phyloP scores from a whole-genome alignment of 2,888 invertebrate genomes.

The Cryptocheilus praepositus region DNA sequence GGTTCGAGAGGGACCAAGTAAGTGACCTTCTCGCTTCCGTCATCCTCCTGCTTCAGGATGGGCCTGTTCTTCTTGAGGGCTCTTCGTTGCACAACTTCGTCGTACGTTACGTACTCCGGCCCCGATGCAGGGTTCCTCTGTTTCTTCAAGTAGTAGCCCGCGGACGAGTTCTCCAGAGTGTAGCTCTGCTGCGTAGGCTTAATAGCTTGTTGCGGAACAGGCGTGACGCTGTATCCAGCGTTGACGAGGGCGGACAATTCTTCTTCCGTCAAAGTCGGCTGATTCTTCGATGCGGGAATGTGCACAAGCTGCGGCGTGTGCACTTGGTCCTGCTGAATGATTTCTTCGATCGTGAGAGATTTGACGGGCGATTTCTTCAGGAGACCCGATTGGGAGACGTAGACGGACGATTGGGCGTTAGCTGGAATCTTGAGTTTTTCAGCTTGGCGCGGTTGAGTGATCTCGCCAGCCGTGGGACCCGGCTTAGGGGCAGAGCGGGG shows the following conservation, averaged over 20 bases:
- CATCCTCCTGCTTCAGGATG: slow-evolving; percentile 60
- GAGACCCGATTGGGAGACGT: slow-evolving; percentile 67
- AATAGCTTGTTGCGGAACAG: slow-evolving; percentile 61
- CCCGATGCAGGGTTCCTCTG: slow-evolving; percentile 57
- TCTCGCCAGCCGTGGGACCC: slow-evolving; percentile 35
- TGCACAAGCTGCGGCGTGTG: slow-evolving; percentile 58
- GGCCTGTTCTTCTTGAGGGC: slow-evolving; percentile 63
- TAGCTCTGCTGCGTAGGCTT: slow-evolving; percentile 60
- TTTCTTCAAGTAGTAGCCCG: slow-evolving; percentile 65
- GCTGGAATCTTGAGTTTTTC: slow-evolving; percentile 66
- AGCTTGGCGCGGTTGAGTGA: slow-evolving; percentile 65
- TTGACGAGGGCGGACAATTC: slow-evolving; percentile 68
- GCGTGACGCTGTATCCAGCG: slow-evolving; percentile 70
- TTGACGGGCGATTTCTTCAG: slow-evolving; percentile 69
- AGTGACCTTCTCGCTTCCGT: slow-evolving; percentile 64
- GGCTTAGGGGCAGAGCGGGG: slow-evolving; percentile 63
- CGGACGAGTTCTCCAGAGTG: slow-evolving; percentile 55
- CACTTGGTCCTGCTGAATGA: slow-evolving; percentile 63
- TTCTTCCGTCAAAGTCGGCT: slow-evolving; percentile 61
- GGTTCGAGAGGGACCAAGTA: slow-evolving; percentile 67
- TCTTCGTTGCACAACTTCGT: slow-evolving; percentile 60
- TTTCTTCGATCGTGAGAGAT: slow-evolving; percentile 67
- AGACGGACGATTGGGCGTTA: slow-evolving; percentile 61
- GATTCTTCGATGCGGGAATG: slow-evolving; percentile 60
- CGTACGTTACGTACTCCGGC: slow-evolving; percentile 66